Conservation (phyloP, 2,888 invertebrate species). For the Graphium colonna region DNA sequence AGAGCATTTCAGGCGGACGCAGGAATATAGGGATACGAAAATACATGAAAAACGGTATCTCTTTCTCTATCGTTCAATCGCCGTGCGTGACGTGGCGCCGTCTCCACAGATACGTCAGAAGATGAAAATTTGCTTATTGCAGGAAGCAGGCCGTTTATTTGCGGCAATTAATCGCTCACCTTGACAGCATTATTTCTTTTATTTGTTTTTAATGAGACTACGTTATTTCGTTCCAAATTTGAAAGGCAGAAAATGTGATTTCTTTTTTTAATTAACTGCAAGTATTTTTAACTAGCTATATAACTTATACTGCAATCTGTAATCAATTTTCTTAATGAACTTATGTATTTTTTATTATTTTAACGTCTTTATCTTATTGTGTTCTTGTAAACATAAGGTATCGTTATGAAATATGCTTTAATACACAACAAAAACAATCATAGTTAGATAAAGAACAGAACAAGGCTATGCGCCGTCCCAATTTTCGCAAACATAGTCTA, state of each 20-base stretch:
- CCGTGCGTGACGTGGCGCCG: constrained; percentile 30
- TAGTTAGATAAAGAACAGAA: background rate
- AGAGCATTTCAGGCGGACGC: constrained; percentile 53
- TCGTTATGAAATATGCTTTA: no score
- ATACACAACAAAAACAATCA: no score
- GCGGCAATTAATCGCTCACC: constrained; percentile 41
- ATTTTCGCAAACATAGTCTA: background rate
- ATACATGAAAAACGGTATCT: constrained; percentile 71
- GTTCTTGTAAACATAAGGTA: no score
- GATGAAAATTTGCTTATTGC: constrained; percentile 44
- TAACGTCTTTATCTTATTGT: no score
- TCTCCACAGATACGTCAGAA: constrained; percentile 42
- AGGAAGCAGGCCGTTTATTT: constrained; percentile 46
- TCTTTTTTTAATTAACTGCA: no score
- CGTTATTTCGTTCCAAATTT: background rate
- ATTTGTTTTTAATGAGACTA: constrained; percentile 15
- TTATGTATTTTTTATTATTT: no score
- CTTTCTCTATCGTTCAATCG: constrained; percentile 42
- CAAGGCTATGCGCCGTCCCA: background rate
- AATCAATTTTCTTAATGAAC: no score
- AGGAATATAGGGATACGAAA: constrained; percentile 67
- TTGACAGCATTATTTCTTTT: constrained; percentile 14
- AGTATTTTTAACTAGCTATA: no score
- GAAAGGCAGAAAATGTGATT: no score
- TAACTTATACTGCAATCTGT: no score